Evolutionary conservation across 1,140 invertebrate species (phyloP), one percentile per base, ranked within the genome.

Genomic region (Calliopsis andreniformis): DNA sequence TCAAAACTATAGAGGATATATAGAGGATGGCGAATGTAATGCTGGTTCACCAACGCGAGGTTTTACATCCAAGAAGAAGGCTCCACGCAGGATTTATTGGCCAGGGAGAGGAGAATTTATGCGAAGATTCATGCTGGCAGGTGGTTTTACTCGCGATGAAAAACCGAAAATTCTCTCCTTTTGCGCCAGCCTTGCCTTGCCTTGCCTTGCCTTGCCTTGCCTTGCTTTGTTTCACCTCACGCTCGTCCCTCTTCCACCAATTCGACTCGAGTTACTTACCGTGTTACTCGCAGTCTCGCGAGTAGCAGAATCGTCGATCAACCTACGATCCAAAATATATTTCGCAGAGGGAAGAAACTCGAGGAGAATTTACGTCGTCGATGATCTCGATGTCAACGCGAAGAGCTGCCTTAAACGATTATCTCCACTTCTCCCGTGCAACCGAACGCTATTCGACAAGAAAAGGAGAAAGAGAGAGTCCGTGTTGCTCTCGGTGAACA

Each of bases 101-200:
- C 78, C 58, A 76, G 80, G 75, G 82, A 79, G 75, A 42, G 80
- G 71, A 87, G 86, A 89, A 89, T 90, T 90, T 90, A 90, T 89
- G 89, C 87, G 84, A 63, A 86, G 88, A 89, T 89, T 87, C 87
- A 83, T 83, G 87, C 86, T 89, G 89, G 87, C 87, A 87, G 84
- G 86, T 82, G 73, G 62, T 81, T 82, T 62, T 72, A 82, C 58
- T n/a, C 73, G 73, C 47, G 45, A 76, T 81, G 66, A 78, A 81
- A 82, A 81, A 82, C 73, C 49, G 43, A 81, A 81, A 78, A 72
- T 82, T 81, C 62, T 72, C 32, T 59, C n/a, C 53, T 49, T 10
- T 23, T 47, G 59, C 35, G 10, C 0, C 59, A 8, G 20, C 16
- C 68, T 25, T 42, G n/a, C 35, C 35, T 39, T 10, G 35, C 35